A percentile compares a stretch with the other conserved stretches of the same genome.
Evolutionary conservation across 2,888 invertebrate species (phyloP).

Genomic region (Erebia aethiops): DNA sequence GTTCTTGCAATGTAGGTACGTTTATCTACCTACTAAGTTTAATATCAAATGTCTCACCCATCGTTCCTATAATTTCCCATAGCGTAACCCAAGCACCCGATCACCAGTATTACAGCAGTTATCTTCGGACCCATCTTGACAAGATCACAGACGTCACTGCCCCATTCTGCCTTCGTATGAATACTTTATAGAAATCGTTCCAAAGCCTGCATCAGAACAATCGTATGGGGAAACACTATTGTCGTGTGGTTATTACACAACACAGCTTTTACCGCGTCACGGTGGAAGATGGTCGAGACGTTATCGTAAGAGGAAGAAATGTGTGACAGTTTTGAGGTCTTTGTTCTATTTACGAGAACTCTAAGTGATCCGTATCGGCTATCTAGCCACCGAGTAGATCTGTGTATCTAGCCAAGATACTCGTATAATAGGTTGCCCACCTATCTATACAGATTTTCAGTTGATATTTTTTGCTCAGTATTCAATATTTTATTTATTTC

Average conservation of each 20-base stretch:
- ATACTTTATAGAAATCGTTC: constrained; percentile 75
- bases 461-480: no score
- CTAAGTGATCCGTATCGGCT: no score
- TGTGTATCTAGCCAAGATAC: no score
- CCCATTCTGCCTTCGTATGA: constrained; percentile 56
- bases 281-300: constrained; percentile 48
- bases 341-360: no score
- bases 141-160: constrained; percentile 55
- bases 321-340: not conserved
- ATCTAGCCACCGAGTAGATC: no score
- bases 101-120: constrained; percentile 42
- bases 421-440: no score
- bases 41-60: constrained; percentile 55
- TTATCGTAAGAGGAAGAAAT: constrained; percentile 49
- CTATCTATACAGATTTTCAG: no score
- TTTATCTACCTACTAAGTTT: no score
- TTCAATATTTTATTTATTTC: no score
- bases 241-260: constrained; percentile 62
- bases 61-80: constrained; percentile 64
- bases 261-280: constrained; percentile 54
- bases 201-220: constrained; percentile 68
- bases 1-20: no score
- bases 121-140: constrained; percentile 60
- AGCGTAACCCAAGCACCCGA: constrained; percentile 45
- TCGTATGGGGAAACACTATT: constrained; percentile 76